These are phyloP conservation scores for Xyrichtys novacula DNA, from an alignment of 2,797 vertebrate genomes.

Conservation along the genomic window DNA sequence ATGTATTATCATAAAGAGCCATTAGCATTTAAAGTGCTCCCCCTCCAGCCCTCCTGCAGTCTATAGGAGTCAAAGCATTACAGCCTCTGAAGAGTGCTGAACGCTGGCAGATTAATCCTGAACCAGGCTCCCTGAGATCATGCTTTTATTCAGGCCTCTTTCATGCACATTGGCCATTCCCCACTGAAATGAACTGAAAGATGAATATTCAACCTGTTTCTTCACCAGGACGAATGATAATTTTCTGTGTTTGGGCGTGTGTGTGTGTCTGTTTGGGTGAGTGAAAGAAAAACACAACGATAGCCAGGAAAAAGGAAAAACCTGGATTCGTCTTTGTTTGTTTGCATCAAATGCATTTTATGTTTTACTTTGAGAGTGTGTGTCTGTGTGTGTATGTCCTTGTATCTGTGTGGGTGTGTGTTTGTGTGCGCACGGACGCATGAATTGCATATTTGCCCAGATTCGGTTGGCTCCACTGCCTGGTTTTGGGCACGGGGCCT, in stretches of 20 bases:
- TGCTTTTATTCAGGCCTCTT: constrained; percentile 67
- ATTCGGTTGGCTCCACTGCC: constrained; percentile 73
- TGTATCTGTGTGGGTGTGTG: constrained; percentile 32
- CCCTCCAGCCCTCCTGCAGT: constrained; percentile 69
- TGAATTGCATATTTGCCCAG: constrained; percentile 80
- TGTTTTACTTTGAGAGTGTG: constrained; percentile 61
- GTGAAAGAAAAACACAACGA: constrained; percentile 51
- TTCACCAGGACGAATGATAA: constrained; percentile 55
- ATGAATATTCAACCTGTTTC: constrained; percentile 71
- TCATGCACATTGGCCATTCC: constrained; percentile 60
- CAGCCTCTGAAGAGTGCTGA: constrained; percentile 72
- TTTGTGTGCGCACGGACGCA: constrained; percentile 39
- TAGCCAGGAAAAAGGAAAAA: constrained; percentile 51
- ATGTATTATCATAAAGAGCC: constrained; percentile 75
- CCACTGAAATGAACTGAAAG: constrained; percentile 63
- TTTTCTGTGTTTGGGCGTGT: constrained; percentile 14
- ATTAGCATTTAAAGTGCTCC: constrained; percentile 83
- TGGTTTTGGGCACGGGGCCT: constrained; percentile 76
- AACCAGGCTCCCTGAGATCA: constrained; percentile 68
- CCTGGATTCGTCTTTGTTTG: constrained; percentile 75
- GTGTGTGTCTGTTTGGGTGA: constrained; percentile 28
- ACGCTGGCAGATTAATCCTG: constrained; percentile 70
- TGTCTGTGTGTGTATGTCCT: constrained; percentile 34
- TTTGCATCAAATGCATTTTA: constrained; percentile 75
- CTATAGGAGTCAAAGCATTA: constrained; percentile 76